A percentile compares a stretch with the other conserved stretches of the same genome.
Evolutionary conservation across 2,888 invertebrate genomes (phyloP).

Genomic region (Pseudococcus jackbeardsleyi): DNA sequence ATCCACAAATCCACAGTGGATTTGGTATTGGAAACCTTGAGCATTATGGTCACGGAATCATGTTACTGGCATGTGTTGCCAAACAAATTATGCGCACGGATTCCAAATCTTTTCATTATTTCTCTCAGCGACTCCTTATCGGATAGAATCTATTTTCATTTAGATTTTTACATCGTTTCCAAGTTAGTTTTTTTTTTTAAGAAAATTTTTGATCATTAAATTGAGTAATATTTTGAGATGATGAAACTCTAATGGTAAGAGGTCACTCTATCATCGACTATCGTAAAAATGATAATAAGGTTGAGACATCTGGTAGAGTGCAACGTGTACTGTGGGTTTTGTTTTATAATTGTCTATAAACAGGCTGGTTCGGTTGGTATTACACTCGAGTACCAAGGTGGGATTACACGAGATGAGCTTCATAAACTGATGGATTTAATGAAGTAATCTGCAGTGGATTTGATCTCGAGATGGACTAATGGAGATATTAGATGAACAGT

Average conservation of each 20-base stretch:
- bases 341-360: neutral
- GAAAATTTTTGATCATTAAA: neutral
- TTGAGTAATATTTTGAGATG: constrained; percentile 24
- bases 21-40: constrained; percentile 5
- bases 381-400: neutral
- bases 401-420: neutral
- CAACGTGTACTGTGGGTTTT: neutral
- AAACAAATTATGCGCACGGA: constrained; percentile 18
- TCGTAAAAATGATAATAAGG: neutral
- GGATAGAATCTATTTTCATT: neutral
- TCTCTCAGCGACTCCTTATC: neutral
- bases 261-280: neutral
- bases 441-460: neutral
- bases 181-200: neutral
- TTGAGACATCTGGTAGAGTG: neutral
- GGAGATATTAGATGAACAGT: neutral
- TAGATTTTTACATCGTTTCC: neutral
- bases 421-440: neutral
- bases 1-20: neutral
- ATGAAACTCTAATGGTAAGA: neutral
- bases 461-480: neutral
- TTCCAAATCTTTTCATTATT: constrained; percentile 23
- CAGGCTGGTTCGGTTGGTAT: neutral
- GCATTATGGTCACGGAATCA: constrained; percentile 18
- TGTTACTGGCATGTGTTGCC: neutral